These are phyloP conservation scores for Rattus rattus DNA, from an alignment of 2,113 vertebrate genomes.

Conservation along the genomic window DNA sequence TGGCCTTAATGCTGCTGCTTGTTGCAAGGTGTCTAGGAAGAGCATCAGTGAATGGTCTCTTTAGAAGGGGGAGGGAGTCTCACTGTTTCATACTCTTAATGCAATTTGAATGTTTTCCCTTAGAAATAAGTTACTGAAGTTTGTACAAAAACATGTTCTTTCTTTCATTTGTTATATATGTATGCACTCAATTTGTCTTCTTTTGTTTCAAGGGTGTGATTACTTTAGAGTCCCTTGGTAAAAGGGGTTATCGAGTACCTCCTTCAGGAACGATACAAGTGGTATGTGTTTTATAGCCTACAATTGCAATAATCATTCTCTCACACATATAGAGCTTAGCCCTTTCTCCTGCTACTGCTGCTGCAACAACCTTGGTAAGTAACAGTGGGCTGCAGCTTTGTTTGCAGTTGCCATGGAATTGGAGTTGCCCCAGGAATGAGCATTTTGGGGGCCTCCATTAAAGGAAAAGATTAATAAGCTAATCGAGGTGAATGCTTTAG, in stretches of 20 bases:
- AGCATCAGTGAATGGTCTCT: constrained; percentile 5
- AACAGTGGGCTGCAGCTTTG: constrained; percentile 77
- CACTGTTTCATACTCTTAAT: constrained; percentile 15
- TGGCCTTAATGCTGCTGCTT: neutral
- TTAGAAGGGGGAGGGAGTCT: neutral
- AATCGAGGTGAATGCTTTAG: constrained; percentile 74
- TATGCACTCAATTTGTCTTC: constrained; percentile 69
- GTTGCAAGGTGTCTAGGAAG: neutral
- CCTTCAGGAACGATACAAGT: constrained; percentile 99
- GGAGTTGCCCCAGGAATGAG: constrained; percentile 76
- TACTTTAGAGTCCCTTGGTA: constrained; percentile 98
- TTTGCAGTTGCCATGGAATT: constrained; percentile 73
- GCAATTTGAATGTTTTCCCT: constrained; percentile 34
- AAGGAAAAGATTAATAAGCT: constrained; percentile 77
- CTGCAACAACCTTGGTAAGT: constrained; percentile 80
- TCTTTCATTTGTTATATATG: constrained; percentile 45
- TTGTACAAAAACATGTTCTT: constrained; percentile 26
- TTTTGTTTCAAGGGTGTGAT: constrained; percentile 93
- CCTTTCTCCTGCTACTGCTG: constrained; percentile 82
- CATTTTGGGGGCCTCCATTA: constrained; percentile 72
- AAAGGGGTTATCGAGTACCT: constrained; percentile 99
- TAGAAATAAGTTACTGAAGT: constrained; percentile 43
- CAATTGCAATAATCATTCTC: constrained; percentile 82
- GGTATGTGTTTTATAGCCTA: constrained; percentile 90
- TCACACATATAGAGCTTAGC: constrained; percentile 81